These are phyloP conservation scores for Paraescarpia echinospica DNA, from an alignment of 1,140 invertebrate species.

Conservation along the genomic window DNA sequence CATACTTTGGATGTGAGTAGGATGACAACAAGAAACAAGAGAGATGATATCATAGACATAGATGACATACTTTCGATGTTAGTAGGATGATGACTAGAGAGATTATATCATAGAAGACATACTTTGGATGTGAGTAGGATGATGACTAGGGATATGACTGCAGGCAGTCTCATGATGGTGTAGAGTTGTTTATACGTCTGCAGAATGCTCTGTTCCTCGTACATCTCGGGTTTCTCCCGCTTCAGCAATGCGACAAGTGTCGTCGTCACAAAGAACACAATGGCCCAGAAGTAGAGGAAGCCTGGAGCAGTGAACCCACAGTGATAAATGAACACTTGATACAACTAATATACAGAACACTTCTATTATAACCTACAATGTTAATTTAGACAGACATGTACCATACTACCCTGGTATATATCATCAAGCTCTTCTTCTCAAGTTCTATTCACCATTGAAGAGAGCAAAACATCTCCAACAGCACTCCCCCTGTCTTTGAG, in stretches of 20 bases:
- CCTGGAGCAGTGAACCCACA: constrained; percentile 60
- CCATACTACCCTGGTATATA: neutral
- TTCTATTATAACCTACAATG: neutral
- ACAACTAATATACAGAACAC: neutral
- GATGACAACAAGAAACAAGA: too few species aligned
- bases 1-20: too few species aligned
- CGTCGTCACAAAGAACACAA: constrained; percentile 87
- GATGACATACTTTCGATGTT: too few species aligned
- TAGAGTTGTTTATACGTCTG: constrained; percentile 84
- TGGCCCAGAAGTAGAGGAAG: constrained; percentile 95
- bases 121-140: constrained; percentile 92
- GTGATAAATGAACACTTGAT: neutral
- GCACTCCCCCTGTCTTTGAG: too few species aligned
- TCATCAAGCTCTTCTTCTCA: neutral
- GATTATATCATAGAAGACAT: constrained; percentile 36
- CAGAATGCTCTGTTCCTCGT: constrained; percentile 65
- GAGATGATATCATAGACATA: too few species aligned
- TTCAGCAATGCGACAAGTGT: constrained; percentile 89
- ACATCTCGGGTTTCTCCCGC: constrained; percentile 62
- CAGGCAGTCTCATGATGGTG: constrained; percentile 80
- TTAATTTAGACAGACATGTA: neutral
- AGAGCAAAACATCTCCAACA: too few species aligned
- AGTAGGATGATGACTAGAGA: too few species aligned
- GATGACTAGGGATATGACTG: constrained; percentile 72
- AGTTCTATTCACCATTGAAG: too few species aligned